A percentile compares a stretch with the other conserved stretches of the same genome.
Conservation (phyloP, 2,113 vertebrate genomes). For the Cranoglanis bouderius region DNA sequence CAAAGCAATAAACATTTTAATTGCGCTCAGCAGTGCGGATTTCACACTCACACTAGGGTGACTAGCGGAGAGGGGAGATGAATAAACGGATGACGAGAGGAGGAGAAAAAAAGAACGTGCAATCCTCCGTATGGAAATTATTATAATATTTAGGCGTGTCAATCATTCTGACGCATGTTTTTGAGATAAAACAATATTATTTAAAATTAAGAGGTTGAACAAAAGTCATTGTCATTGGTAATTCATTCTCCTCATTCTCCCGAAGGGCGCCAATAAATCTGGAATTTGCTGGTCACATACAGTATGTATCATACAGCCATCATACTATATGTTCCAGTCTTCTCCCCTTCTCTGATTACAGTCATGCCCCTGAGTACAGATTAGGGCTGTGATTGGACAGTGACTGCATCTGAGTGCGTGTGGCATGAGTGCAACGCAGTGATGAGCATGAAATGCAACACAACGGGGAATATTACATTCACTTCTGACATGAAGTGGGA, state of each 20-base stretch:
- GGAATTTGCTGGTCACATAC: no score
- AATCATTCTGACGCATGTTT: background rate
- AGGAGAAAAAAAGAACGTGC: background rate
- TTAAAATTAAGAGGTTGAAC: background rate
- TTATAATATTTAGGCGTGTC: background rate
- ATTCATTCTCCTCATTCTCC: background rate
- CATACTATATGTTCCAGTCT: background rate
- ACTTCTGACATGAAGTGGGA: background rate
- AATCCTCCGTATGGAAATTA: background rate
- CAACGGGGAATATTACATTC: background rate
- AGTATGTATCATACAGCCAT: background rate
- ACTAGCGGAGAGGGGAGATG: background rate
- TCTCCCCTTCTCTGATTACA: background rate
- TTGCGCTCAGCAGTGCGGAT: slow-evolving; percentile 39
- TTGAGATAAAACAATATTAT: background rate
- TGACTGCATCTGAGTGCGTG: background rate
- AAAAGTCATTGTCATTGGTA: background rate
- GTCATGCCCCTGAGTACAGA: background rate
- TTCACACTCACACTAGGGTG: slow-evolving; percentile 28
- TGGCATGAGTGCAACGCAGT: background rate
- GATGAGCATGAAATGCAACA: background rate
- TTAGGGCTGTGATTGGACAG: background rate
- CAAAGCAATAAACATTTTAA: slow-evolving; percentile 47
- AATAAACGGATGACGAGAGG: background rate
- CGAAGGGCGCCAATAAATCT: background rate